These are phyloP conservation scores for Hydrocynus forskahlii DNA, from an alignment of 2,797 vertebrate genomes.

Conservation along the genomic window DNA sequence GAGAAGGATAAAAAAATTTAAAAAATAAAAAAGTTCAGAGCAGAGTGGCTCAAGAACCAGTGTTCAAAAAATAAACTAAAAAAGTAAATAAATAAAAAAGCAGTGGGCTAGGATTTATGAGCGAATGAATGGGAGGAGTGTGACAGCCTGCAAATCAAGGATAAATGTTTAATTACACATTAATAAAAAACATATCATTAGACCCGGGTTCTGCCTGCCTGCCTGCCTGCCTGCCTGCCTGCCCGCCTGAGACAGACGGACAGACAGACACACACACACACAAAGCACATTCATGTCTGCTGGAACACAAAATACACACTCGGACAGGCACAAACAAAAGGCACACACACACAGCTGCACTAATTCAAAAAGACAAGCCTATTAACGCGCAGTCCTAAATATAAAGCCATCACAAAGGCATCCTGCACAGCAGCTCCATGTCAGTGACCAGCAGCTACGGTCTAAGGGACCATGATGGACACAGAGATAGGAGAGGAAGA, in stretches of 20 bases:
- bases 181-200: conserved; percentile 77
- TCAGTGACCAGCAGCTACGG: background rate
- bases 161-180: conserved; percentile 75
- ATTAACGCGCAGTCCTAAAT: conserved; percentile 34
- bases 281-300: conserved; percentile 3
- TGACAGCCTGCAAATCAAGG: conserved; percentile 24
- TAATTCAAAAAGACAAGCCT: conserved; percentile 38
- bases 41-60: no score
- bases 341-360: background rate
- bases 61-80: no score
- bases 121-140: conserved; percentile 14
- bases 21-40: no score
- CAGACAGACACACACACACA: background rate
- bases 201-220: conserved; percentile 52
- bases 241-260: background rate
- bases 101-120: background rate
- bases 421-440: background rate
- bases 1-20: no score
- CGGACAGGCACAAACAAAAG: background rate
- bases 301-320: background rate
- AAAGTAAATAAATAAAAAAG: no score
- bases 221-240: conserved; percentile 9
- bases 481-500: conserved; percentile 2
- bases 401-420: conserved; percentile 34
- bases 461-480: conserved; percentile 26